phyloP scores from a whole-genome alignment of 2,888 invertebrate species.

The Eupithecia exiguata region DNA sequence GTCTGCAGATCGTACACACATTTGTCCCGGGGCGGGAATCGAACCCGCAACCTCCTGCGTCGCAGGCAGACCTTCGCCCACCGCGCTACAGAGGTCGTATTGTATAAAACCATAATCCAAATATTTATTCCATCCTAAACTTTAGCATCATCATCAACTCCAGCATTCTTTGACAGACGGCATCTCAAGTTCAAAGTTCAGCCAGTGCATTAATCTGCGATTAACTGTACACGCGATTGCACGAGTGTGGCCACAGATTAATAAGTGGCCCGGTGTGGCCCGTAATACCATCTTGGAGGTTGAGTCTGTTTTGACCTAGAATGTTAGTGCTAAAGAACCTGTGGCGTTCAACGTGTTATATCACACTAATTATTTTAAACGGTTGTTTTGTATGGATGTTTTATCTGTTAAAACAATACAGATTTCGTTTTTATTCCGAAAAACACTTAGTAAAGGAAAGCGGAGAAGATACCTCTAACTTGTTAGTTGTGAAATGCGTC shows the following conservation, averaged over 20 bases:
- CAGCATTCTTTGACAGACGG: slow-evolving; percentile 42
- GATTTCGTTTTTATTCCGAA: too few species aligned
- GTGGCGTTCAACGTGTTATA: not conserved
- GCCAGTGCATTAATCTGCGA: slow-evolving; percentile 46
- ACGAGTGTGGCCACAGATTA: slow-evolving; percentile 16
- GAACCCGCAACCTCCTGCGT: too few species aligned
- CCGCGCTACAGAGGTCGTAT: too few species aligned
- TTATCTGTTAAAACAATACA: too few species aligned
- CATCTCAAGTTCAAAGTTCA: slow-evolving; percentile 31
- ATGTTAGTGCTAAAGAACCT: not conserved
- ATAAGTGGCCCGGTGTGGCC: slow-evolving; percentile 1
- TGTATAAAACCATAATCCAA: not conserved
- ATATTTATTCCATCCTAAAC: not conserved
- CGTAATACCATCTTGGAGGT: slow-evolving; percentile 4
- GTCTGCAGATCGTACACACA: too few species aligned
- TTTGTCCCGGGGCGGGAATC: too few species aligned
- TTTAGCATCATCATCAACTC: not conserved
- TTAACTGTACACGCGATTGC: slow-evolving; percentile 47
- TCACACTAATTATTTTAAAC: not conserved
- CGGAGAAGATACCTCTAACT: too few species aligned
- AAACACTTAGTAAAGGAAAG: too few species aligned
- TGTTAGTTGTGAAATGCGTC: too few species aligned
- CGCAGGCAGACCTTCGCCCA: too few species aligned
- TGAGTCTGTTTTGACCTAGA: slow-evolving; percentile 2
- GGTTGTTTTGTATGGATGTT: not conserved